Base-by-base conservation (phyloP, 2,113 vertebrate genomes). In the Poeciliopsis retropinna region DNA sequence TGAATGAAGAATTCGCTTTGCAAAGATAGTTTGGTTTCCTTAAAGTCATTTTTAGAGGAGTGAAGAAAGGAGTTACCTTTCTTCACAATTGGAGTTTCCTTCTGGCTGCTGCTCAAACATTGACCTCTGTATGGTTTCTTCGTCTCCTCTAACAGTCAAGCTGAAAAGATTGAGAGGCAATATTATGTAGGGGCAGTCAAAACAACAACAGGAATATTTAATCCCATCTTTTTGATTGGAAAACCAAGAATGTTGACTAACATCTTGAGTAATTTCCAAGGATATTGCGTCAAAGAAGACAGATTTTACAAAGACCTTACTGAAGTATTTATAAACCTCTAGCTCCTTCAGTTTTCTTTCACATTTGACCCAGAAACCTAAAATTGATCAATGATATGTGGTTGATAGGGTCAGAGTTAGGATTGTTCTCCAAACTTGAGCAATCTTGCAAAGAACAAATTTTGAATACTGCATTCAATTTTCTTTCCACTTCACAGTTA, bases 141-240 rank as follows among this genome's bases (percentile, higher is more conserved):
- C 92, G 25, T 93, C 92, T 3, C 86, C 83, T 74, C 92, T 71
- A 60, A 93, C 91, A 74, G 92, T 93, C 87, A 93, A 69, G 89
- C 92, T 93, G 78, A 14, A 61, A 25, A 8, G 7, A 57, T 57
- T 57, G 5, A 57, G 25, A 57, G 19, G 25, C n/a, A 2, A 3
- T 7, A 3, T 22, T n/a, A 57, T 10, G 25, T n/a, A 7, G 4
- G 14, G 15, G 47, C 47, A 22, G 17, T 54, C 19, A 54, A 19
- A 54, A 19, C 47, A 54, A 19, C 44, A 22, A 19, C 19, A 22
- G 19, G 47, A 22, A 54, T 22, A 54, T 54, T 54, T 7, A 54
- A 54, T 19, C 7, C 47, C 22, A 22, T 54, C 47, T 9, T 54
- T 51, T 54, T 54, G 47, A 25, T 54, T 1, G 47, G 9, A 37